Evolutionary conservation across 2,113 vertebrate species (phyloP).

Genomic region (Percina caprodes): DNA sequence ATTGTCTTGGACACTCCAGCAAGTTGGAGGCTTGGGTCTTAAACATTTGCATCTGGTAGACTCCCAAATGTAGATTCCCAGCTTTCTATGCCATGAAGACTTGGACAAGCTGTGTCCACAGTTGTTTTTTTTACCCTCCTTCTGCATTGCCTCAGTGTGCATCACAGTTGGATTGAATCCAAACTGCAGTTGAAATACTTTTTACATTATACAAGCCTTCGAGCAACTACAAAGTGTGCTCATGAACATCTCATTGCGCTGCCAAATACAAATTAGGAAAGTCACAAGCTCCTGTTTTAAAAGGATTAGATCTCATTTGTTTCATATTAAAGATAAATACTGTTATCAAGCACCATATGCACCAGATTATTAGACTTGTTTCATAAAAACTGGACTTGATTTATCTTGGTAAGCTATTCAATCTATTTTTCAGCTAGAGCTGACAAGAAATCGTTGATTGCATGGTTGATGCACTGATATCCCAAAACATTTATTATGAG

Average conservation of each 20-base stretch:
- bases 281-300: constrained; percentile 38
- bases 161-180: constrained; percentile 7
- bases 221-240: constrained; percentile 1
- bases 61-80: background rate
- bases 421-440: constrained; percentile 18
- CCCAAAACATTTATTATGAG: constrained; percentile 42
- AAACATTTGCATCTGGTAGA: constrained; percentile 20
- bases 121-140: constrained; percentile 1
- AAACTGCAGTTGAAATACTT: constrained; percentile 4
- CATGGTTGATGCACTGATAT: constrained; percentile 37
- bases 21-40: background rate
- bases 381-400: constrained; percentile 44
- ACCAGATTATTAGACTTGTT: constrained; percentile 43
- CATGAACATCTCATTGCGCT: background rate
- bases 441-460: constrained; percentile 36
- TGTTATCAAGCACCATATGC: constrained; percentile 43
- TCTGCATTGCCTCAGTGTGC: background rate
- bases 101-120: background rate
- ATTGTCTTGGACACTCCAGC: constrained; percentile 15
- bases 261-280: constrained; percentile 22
- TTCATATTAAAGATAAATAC: constrained; percentile 53
- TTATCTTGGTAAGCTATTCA: constrained; percentile 29
- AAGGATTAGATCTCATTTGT: constrained; percentile 41
- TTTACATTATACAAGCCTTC: constrained; percentile 12
- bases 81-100: constrained; percentile 12